Evolutionary conservation across 2,113 vertebrate genomes (phyloP), one percentile per base, ranked within the genome.

Genomic region (Hippocampus barbouri): DNA sequence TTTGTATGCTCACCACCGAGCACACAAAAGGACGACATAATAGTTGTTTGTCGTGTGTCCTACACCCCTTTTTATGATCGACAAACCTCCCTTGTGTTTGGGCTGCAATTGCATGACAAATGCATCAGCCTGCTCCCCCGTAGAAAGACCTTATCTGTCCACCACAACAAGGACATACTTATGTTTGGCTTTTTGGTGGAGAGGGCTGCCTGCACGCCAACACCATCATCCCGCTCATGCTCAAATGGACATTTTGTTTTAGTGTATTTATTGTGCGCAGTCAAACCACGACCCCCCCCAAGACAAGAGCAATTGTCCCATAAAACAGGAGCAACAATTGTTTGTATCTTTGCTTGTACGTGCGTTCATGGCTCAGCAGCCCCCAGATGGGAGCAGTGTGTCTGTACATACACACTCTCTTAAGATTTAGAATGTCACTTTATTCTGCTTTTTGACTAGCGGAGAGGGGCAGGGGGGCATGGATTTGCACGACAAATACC

Each of bases 191-290:
- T 91, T 91, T 91, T 89, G 88, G 90, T 88, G 86, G 84, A 86
- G 71, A 86, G 83, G 84, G 85, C 77, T 76, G 73, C 78, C 77
- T 74, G 73, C 78, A 82, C 61, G 80, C 86, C 85, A 81, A 86
- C 83, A 86, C 83, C 76, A 79, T 80, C 78, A 80, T 83, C 79
- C 82, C 73, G 79, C 76, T 77, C 74, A 83, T 27, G 77, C 83
- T 88, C 83, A 87, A 89, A 87, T 90, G 85, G 79, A 84, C 88
- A 89, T 91, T 90, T 91, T 91, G 90, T 90, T 81, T 85, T 85
- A 74, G 85, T 87, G 78, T 90, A 65, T 85, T 83, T 87, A 81
- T 89, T 89, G 87, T 83, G 84, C 71, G 77, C 73, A 77, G 79
- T 86, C 74, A 85, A 87, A 83, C 80, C 76, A 81, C 80, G 78